Conservation (phyloP, 2,888 invertebrate species). For the Amphimallon solstitiale region DNA sequence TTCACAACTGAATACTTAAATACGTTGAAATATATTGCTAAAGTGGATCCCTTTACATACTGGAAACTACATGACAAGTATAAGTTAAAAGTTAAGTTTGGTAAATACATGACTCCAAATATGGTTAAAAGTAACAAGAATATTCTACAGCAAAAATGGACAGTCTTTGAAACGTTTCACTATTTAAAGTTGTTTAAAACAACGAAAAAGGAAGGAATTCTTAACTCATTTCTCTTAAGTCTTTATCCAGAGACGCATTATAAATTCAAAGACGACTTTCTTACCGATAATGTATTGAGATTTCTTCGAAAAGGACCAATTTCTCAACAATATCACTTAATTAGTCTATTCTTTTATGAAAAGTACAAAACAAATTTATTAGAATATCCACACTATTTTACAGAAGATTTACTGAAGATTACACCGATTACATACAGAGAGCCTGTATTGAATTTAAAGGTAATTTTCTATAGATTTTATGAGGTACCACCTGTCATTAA, state of each 20-base stretch:
- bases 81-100: conserved; percentile 13
- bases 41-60: conserved; percentile 8
- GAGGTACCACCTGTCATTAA: not conserved
- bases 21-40: conserved; percentile 24
- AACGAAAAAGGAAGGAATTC: not conserved
- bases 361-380: conserved; percentile 23
- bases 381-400: conserved; percentile 15
- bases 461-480: not conserved
- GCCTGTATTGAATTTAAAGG: conserved; percentile 8
- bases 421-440: conserved; percentile 10
- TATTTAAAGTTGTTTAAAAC: conserved; percentile 16
- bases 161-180: not conserved
- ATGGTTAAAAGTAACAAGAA: conserved; percentile 18
- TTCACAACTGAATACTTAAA: not conserved
- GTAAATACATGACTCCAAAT: conserved; percentile 19
- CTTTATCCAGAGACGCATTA: conserved; percentile 13
- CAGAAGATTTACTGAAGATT: conserved; percentile 3
- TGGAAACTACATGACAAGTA: conserved; percentile 21
- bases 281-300: not conserved
- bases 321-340: conserved; percentile 4
- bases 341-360: conserved; percentile 5
- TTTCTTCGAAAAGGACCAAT: conserved; percentile 1
- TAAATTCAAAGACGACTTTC: not conserved
- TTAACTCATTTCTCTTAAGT: conserved; percentile 16
- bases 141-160: not conserved